phyloP scores from a whole-genome alignment of 1,140 invertebrate genomes.

The Orussus abietinus region DNA sequence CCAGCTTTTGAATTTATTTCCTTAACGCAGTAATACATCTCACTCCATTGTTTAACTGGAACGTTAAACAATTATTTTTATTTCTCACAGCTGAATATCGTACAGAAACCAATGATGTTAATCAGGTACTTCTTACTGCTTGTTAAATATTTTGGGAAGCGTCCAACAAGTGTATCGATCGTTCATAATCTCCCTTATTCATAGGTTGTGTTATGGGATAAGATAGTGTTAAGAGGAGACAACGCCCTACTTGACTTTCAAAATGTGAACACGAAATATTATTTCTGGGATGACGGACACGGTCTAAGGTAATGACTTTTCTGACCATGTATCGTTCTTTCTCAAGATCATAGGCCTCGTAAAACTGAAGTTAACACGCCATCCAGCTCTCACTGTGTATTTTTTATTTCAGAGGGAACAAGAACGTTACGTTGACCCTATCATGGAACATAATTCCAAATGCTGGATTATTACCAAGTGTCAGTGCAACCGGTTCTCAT shows the following conservation, averaged over 20 bases:
- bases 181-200: too few relatives aligned
- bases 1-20: constrained; percentile 15
- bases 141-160: too few relatives aligned
- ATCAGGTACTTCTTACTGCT: constrained; percentile 70
- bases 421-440: constrained; percentile 89
- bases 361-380: too few relatives aligned
- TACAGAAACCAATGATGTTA: constrained; percentile 83
- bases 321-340: too few relatives aligned
- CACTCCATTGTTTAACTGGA: constrained; percentile 95
- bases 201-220: constrained; percentile 97
- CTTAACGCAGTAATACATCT: constrained; percentile 59
- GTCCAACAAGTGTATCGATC: too few relatives aligned
- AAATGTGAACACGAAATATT: constrained; percentile 97
- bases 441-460: constrained; percentile 99
- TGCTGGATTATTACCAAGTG: constrained; percentile 87
- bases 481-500: constrained; percentile 78
- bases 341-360: too few relatives aligned
- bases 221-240: constrained; percentile 92
- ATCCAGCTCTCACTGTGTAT: too few relatives aligned
- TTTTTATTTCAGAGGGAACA: constrained; percentile 75
- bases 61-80: constrained; percentile 97
- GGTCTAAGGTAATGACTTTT: constrained; percentile 92
- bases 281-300: constrained; percentile 99
- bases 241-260: constrained; percentile 88
- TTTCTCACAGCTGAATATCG: constrained; percentile 96